These are phyloP conservation scores for Pollenia labialis DNA, from an alignment of 2,888 invertebrate genomes.

Conservation along the genomic window DNA sequence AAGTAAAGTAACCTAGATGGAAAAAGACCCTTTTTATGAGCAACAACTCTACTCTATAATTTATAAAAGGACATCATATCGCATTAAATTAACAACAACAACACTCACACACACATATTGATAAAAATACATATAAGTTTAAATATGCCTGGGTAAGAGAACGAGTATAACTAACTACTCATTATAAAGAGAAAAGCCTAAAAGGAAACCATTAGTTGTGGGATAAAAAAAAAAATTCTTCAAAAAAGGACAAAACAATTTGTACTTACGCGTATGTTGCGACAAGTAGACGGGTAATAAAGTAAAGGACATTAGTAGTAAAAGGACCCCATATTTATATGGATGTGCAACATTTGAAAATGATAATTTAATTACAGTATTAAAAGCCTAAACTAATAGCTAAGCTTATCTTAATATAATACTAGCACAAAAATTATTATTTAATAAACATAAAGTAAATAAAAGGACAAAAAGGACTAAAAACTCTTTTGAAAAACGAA, in stretches of 20 bases:
- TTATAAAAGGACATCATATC: conserved; percentile 60
- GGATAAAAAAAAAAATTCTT: conserved; percentile 7
- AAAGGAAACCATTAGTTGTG: conserved; percentile 62
- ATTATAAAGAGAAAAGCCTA: conserved; percentile 68
- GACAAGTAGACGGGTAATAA: conserved; percentile 58
- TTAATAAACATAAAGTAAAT: conserved; percentile 24
- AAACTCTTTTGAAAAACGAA: conserved; percentile 47
- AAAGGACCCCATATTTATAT: neutral
- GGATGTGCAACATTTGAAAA: neutral
- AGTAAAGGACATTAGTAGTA: conserved; percentile 8
- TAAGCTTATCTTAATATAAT: conserved; percentile 15
- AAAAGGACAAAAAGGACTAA: conserved; percentile 19
- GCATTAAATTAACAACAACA: conserved; percentile 11
- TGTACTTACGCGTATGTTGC: conserved; percentile 1
- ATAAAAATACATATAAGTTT: conserved; percentile 2
- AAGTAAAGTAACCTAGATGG: conserved; percentile 27
- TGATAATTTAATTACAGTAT: conserved; percentile 63
- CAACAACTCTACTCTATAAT: conserved; percentile 70
- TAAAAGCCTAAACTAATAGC: neutral
- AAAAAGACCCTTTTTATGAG: conserved; percentile 61
- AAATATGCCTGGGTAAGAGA: neutral
- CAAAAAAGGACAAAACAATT: conserved; percentile 34
- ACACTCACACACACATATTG: neutral
- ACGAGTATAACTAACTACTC: conserved; percentile 50
- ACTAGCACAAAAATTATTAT: conserved; percentile 36